Evolutionary conservation across 2,113 vertebrate species (phyloP).

Genomic region (Megaptera novaeangliae): DNA sequence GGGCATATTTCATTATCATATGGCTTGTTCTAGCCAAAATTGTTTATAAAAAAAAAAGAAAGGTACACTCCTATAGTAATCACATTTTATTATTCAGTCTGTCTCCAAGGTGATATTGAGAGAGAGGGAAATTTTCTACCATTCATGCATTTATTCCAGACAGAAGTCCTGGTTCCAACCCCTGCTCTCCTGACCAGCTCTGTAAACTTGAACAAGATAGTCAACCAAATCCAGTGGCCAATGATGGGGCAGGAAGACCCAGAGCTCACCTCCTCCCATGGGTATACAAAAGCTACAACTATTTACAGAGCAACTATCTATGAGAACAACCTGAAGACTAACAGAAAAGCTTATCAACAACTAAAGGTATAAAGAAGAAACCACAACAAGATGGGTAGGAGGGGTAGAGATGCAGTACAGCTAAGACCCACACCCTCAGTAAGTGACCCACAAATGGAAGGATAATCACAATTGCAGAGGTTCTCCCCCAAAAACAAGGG

Average conservation of each 20-base stretch:
- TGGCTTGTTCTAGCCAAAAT: not conserved
- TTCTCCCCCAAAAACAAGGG: not conserved
- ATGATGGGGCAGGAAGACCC: not conserved
- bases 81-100: not conserved
- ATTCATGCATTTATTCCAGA: not conserved
- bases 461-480: not conserved
- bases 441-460: not conserved
- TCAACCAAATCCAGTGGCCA: not conserved
- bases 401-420: not conserved
- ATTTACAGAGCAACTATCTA: not conserved
- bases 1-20: not conserved
- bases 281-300: not conserved
- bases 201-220: not conserved
- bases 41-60: not conserved
- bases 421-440: not conserved
- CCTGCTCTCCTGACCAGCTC: not conserved
- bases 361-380: not conserved
- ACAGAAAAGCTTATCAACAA: not conserved
- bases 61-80: not conserved
- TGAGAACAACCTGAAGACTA: not conserved
- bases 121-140: not conserved
- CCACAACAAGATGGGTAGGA: not conserved
- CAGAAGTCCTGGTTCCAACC: not conserved
- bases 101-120: not conserved
- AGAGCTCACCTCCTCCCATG: not conserved